Evolutionary conservation across 2,888 invertebrate genomes (phyloP).

Genomic region (Cephus spinipes): DNA sequence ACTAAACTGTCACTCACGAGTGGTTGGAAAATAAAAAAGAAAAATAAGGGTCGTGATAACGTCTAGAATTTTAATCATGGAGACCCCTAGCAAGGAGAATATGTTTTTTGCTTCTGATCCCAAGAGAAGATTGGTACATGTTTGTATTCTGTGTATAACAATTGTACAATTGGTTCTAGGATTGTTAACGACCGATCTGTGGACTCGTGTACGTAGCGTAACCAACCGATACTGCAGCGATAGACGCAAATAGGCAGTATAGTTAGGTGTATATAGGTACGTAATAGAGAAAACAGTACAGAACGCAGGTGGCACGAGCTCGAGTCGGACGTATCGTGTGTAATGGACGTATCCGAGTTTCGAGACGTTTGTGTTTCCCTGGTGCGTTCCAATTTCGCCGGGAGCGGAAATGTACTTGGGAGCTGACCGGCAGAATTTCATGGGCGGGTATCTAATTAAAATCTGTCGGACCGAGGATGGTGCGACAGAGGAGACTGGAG

Average conservation of each 20-base stretch:
- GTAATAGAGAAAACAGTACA: background rate
- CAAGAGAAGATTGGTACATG: background rate
- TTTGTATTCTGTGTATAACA: background rate
- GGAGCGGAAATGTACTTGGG: background rate
- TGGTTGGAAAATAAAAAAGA: background rate
- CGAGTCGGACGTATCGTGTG: conserved; percentile 1
- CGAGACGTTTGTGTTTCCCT: background rate
- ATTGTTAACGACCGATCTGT: background rate
- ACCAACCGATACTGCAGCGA: background rate
- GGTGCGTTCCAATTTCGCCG: background rate
- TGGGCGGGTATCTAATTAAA: background rate
- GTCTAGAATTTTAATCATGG: background rate
- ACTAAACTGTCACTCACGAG: background rate
- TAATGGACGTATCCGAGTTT: conserved; percentile 1
- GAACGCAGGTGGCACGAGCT: background rate
- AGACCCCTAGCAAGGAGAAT: background rate
- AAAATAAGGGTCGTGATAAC: background rate
- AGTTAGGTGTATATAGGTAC: background rate
- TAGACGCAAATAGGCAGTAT: background rate
- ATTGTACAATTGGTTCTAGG: background rate
- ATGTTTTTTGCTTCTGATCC: background rate
- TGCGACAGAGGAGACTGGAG: background rate
- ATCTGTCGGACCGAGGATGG: background rate
- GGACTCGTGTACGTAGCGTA: background rate
- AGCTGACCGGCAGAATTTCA: background rate